phyloP scores from a whole-genome alignment of 2,888 invertebrate species.

The Caenorhabditis becei region DNA sequence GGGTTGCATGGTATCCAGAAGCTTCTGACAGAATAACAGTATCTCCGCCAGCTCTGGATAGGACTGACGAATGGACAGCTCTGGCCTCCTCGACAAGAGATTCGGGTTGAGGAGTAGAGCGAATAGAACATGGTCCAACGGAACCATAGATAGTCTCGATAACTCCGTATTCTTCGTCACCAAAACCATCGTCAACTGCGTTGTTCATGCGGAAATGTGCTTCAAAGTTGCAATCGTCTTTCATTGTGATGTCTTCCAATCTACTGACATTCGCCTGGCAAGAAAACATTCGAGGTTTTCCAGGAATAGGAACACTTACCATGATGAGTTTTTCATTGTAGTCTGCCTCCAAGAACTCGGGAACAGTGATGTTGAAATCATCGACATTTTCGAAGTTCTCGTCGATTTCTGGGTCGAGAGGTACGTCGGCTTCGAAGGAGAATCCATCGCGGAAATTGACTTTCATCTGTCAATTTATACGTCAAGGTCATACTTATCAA shows the following conservation, averaged over 20 bases:
- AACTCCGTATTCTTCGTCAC: conserved; percentile 17
- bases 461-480: conserved; percentile 34
- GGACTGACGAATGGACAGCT: neutral
- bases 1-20: neutral
- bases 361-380: conserved; percentile 54
- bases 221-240: conserved; percentile 44
- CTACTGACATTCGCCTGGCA: conserved; percentile 55
- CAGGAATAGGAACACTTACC: conserved; percentile 22
- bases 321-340: conserved; percentile 40
- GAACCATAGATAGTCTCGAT: conserved; percentile 31
- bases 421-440: conserved; percentile 31
- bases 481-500: conserved; percentile 88
- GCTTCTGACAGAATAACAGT: conserved; percentile 13
- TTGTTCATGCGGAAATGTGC: conserved; percentile 18
- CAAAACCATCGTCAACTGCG: conserved; percentile 26
- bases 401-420: conserved; percentile 34
- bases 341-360: conserved; percentile 49
- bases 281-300: too few relatives aligned
- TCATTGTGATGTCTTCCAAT: conserved; percentile 59
- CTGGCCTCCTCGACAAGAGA: conserved; percentile 9
- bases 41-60: neutral
- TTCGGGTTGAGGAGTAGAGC: conserved; percentile 21
- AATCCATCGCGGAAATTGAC: conserved; percentile 58
- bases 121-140: conserved; percentile 1
- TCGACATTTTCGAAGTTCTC: conserved; percentile 22